phyloP scores from a whole-genome alignment of 2,888 invertebrate species.

The Tribolium freemani region DNA sequence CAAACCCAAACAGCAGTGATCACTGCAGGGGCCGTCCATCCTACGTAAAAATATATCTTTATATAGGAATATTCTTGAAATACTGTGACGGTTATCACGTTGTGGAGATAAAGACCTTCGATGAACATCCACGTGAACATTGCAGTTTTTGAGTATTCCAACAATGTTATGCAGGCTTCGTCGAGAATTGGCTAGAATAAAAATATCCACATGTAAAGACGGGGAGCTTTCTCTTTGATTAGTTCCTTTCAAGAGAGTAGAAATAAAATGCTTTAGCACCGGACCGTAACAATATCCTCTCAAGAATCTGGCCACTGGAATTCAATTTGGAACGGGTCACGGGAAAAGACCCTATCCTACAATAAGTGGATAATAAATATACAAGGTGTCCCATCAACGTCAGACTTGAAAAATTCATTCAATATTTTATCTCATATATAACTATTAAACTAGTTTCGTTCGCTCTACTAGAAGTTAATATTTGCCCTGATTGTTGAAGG shows the following conservation, averaged over 20 bases:
- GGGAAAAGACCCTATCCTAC: too few relatives aligned
- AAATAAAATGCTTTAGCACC: not conserved
- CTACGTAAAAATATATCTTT: conserved; percentile 74
- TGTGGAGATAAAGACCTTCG: conserved; percentile 91
- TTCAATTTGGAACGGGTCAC: not conserved
- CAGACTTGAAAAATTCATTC: too few relatives aligned
- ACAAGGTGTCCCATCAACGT: too few relatives aligned
- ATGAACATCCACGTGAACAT: conserved; percentile 99
- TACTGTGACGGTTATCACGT: conserved; percentile 82
- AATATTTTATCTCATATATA: too few relatives aligned
- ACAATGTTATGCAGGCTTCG: conserved; percentile 64
- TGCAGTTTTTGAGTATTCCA: conserved; percentile 91
- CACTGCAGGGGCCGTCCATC: conserved; percentile 82
- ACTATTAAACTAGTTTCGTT: too few relatives aligned
- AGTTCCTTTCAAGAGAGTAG: not conserved
- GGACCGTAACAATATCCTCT: conserved; percentile 6
- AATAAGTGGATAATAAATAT: too few relatives aligned
- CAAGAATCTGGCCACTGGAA: not conserved
- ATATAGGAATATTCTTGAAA: conserved; percentile 78
- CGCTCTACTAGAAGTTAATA: not conserved
- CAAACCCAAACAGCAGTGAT: conserved; percentile 80
- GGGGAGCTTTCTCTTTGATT: conserved; percentile 23
- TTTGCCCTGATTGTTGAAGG: not conserved
- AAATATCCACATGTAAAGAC: conserved; percentile 1
- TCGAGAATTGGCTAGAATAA: conserved; percentile 53